These are phyloP conservation scores for Copidosoma aretas DNA, from an alignment of 2,888 invertebrate genomes.

Conservation along the genomic window DNA sequence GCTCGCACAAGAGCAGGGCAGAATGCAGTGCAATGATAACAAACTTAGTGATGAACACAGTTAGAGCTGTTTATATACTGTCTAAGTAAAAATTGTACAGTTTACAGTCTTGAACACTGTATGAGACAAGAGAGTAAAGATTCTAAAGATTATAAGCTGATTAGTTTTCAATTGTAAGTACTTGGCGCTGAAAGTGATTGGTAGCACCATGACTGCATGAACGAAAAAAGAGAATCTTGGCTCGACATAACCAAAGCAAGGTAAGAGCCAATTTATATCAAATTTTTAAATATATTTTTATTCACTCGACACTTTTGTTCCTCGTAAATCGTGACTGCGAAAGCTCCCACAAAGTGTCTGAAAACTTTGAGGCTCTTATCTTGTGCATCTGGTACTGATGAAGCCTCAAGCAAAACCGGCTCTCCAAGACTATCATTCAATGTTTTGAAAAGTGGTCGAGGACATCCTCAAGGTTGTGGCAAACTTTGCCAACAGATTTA, in stretches of 20 bases:
- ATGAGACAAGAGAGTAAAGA: too few relatives aligned
- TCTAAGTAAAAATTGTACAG: too few relatives aligned
- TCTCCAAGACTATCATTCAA: constrained; percentile 74
- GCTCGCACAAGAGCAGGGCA: too few relatives aligned
- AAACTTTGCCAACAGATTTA: constrained; percentile 79
- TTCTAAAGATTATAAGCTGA: too few relatives aligned
- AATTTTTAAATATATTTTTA: too few relatives aligned
- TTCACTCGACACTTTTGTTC: not conserved
- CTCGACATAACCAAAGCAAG: constrained; percentile 59
- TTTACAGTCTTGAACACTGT: too few relatives aligned
- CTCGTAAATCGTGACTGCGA: constrained; percentile 46
- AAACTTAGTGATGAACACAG: too few relatives aligned
- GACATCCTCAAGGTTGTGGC: constrained; percentile 73
- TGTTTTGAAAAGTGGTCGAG: constrained; percentile 77
- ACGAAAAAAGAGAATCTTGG: constrained; percentile 60
- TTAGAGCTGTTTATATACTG: too few relatives aligned
- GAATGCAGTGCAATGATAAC: too few relatives aligned
- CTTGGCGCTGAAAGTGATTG: too few relatives aligned
- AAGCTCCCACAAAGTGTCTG: constrained; percentile 56
- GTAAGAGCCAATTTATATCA: constrained; percentile 43
- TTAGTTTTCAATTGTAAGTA: too few relatives aligned
- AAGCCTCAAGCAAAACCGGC: constrained; percentile 62
- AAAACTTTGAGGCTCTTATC: constrained; percentile 53
- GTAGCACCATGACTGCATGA: constrained; percentile 61
- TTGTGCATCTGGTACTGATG: constrained; percentile 50